Conservation (phyloP, 2,113 vertebrate genomes). For the Nesoenas mayeri region DNA sequence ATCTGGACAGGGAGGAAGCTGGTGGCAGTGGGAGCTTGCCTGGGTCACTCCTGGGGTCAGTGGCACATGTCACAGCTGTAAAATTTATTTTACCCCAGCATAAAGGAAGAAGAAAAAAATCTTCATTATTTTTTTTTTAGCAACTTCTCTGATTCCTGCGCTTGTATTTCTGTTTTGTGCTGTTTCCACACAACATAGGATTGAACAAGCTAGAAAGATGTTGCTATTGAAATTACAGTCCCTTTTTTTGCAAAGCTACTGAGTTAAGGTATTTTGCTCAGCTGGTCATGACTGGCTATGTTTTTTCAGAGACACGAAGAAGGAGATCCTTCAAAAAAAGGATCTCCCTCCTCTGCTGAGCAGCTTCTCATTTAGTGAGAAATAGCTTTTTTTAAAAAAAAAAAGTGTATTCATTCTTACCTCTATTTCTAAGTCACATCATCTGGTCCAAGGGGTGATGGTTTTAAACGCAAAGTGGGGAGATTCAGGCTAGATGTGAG, state of each 20-base stretch:
- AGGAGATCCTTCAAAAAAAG: neutral
- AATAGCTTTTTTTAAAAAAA: neutral
- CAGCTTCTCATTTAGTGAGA: neutral
- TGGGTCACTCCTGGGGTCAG: neutral
- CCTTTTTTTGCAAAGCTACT: neutral
- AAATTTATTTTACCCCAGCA: neutral
- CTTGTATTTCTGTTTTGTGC: neutral
- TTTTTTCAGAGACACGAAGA: neutral
- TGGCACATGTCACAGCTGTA: neutral
- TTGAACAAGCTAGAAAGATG: neutral
- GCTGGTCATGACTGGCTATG: neutral
- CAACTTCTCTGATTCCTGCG: neutral
- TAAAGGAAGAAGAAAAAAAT: neutral
- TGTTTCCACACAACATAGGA: slow-evolving; percentile 18
- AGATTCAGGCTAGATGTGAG: too few relatives aligned
- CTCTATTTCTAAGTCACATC: neutral
- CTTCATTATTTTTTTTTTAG: neutral
- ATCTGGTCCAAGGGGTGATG: neutral
- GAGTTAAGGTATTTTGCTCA: neutral
- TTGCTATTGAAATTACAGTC: neutral
- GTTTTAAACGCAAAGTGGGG: too few relatives aligned
- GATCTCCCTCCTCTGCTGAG: neutral
- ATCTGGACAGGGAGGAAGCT: neutral
- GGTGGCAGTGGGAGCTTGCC: neutral
- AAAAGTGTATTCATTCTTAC: neutral